Evolutionary conservation across 1,140 invertebrate species (phyloP).

Genomic region (Drosophila truncata): DNA sequence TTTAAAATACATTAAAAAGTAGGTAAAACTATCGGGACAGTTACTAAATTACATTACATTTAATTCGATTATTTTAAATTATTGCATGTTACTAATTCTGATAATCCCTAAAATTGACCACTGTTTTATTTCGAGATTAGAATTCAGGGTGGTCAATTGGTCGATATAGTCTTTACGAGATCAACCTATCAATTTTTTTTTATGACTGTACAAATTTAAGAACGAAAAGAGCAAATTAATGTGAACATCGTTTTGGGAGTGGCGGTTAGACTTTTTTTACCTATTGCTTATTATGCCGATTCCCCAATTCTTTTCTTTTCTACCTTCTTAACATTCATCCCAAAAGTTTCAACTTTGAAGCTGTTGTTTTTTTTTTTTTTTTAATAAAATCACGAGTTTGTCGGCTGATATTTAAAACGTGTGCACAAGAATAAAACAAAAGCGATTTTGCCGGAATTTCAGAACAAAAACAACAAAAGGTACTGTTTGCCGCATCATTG

Average conservation of each 20-base stretch:
- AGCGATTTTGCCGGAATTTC: slow-evolving; percentile 15
- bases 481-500: slow-evolving; percentile 22
- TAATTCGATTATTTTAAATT: not conserved
- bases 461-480: slow-evolving; percentile 22
- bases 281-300: slow-evolving; percentile 1
- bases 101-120: too few relatives aligned
- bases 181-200: too few relatives aligned
- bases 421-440: slow-evolving; percentile 21
- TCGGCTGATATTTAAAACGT: slow-evolving; percentile 64
- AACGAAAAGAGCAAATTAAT: slow-evolving; percentile 6
- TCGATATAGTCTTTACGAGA: too few relatives aligned
- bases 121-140: too few relatives aligned
- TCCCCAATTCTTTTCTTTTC: slow-evolving; percentile 6
- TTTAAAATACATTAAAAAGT: slow-evolving; percentile 4
- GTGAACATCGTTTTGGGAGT: not conserved
- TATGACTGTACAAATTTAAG: slow-evolving; percentile 28
- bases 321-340: slow-evolving; percentile 8
- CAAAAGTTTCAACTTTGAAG: slow-evolving; percentile 17
- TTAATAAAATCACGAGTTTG: slow-evolving; percentile 49
- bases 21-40: not conserved
- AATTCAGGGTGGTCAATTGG: too few relatives aligned
- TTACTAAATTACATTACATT: not conserved
- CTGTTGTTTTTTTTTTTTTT: slow-evolving; percentile 46
- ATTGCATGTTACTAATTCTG: too few relatives aligned
- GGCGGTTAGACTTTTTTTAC: not conserved